phyloP scores from a whole-genome alignment of 2,797 vertebrate genomes.

The Tragelaphus eurycerus region DNA sequence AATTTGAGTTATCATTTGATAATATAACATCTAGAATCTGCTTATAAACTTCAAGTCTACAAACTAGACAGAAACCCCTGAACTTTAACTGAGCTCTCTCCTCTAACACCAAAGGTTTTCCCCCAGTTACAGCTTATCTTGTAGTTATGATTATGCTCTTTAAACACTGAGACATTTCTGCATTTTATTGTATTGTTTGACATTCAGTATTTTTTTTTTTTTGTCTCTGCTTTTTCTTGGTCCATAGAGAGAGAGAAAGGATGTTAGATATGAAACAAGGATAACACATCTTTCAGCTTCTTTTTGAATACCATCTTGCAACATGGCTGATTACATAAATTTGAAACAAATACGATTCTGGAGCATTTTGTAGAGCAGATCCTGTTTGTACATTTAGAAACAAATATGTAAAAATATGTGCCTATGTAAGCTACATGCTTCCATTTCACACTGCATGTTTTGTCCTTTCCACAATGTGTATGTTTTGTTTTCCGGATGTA shows the following conservation, averaged over 20 bases:
- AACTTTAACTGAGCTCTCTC: not conserved
- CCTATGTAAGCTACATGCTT: constrained; percentile 57
- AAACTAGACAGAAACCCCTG: not conserved
- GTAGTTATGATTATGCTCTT: not conserved
- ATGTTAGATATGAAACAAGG: not conserved
- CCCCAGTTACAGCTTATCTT: not conserved
- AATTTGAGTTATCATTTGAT: not conserved
- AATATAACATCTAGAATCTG: constrained; percentile 31
- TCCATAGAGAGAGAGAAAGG: constrained; percentile 6
- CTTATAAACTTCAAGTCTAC: constrained; percentile 36
- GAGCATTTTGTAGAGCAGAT: constrained; percentile 75
- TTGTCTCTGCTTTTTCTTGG: constrained; percentile 23
- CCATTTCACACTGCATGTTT: constrained; percentile 61
- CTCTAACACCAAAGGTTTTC: not conserved
- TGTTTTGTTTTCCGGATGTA: constrained; percentile 63
- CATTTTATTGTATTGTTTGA: constrained; percentile 18
- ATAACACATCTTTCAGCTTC: constrained; percentile 53
- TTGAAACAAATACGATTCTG: constrained; percentile 68
- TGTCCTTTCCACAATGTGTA: constrained; percentile 66
- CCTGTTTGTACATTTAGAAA: constrained; percentile 75
- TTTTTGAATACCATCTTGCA: constrained; percentile 71
- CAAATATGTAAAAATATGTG: constrained; percentile 76
- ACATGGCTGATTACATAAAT: constrained; percentile 67
- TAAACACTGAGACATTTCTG: constrained; percentile 23
- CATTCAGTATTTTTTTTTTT: not conserved